phyloP scores from a whole-genome alignment of 1,140 invertebrate species.

The Sweltsa coloradensis region DNA sequence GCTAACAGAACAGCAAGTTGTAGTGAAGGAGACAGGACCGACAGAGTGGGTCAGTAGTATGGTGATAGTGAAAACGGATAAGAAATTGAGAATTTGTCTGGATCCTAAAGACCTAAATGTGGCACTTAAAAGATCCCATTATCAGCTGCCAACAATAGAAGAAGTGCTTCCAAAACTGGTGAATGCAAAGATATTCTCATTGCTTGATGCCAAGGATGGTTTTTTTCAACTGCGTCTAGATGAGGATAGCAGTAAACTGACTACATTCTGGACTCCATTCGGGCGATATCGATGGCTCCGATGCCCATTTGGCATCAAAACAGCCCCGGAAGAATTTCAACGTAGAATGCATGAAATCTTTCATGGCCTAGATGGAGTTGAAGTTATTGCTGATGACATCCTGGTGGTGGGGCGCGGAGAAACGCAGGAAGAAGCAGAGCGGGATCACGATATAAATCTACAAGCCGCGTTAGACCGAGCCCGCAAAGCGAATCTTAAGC shows the following conservation, averaged over 20 bases:
- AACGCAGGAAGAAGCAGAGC: no score
- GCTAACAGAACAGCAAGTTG: no score
- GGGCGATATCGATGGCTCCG: slow-evolving; percentile 11
- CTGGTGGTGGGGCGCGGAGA: no score
- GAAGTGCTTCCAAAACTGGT: slow-evolving; percentile 16
- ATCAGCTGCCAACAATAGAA: slow-evolving; percentile 19
- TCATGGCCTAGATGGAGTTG: no score
- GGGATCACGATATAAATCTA: no score
- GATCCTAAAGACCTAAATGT: slow-evolving; percentile 27
- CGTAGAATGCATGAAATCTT: no score
- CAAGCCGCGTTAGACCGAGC: no score
- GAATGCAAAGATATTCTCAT: slow-evolving; percentile 23
- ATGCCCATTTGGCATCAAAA: slow-evolving; percentile 11
- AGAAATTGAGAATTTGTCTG: slow-evolving; percentile 24
- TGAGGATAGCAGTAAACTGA: slow-evolving; percentile 15
- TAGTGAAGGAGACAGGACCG: no score
- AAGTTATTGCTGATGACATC: no score
- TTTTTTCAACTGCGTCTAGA: slow-evolving; percentile 22
- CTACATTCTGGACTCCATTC: slow-evolving; percentile 12
- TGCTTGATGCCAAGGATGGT: slow-evolving; percentile 22
- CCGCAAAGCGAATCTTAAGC: no score
- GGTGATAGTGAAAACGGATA: slow-evolving; percentile 22
- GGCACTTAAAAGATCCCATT: slow-evolving; percentile 19
- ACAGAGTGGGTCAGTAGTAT: no score
- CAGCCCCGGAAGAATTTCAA: slow-evolving; percentile 17